A percentile compares a stretch with the other conserved stretches of the same genome.
These are phyloP conservation scores for Candoia aspera DNA, from an alignment of 2,113 vertebrate species.

Conservation along the genomic window DNA sequence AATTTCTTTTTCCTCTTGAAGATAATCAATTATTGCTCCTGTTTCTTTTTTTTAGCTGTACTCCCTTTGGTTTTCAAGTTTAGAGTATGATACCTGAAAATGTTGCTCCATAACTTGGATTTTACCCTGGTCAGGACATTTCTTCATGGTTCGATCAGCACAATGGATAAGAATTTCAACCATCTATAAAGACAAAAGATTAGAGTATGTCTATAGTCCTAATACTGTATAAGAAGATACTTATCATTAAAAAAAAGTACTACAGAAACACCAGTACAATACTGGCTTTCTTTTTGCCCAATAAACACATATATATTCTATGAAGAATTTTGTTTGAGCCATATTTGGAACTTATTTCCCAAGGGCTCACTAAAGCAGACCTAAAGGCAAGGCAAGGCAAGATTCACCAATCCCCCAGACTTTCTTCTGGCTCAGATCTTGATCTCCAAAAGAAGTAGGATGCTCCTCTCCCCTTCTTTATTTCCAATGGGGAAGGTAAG, in stretches of 20 bases:
- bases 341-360: not conserved
- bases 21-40: not conserved
- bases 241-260: not conserved
- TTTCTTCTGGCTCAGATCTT: not conserved
- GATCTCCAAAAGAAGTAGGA: not conserved
- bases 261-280: not conserved
- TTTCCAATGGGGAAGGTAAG: not conserved
- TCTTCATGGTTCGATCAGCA: constrained; percentile 86
- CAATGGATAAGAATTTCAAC: constrained; percentile 93
- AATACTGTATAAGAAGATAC: not conserved
- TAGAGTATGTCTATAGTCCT: not conserved
- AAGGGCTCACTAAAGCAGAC: not conserved
- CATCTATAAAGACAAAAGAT: constrained; percentile 78
- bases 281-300: not conserved
- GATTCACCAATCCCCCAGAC: not conserved
- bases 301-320: not conserved
- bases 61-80: not conserved
- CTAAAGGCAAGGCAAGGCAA: not conserved
- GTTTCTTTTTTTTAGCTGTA: not conserved
- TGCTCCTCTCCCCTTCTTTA: not conserved
- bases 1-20: not conserved
- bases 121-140: constrained; percentile 94
- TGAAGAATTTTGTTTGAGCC: not conserved
- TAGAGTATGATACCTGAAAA: constrained; percentile 81
- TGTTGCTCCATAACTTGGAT: constrained; percentile 96